phyloP scores from a whole-genome alignment of 1,140 invertebrate species.

The Panagrolaimus sp. region DNA sequence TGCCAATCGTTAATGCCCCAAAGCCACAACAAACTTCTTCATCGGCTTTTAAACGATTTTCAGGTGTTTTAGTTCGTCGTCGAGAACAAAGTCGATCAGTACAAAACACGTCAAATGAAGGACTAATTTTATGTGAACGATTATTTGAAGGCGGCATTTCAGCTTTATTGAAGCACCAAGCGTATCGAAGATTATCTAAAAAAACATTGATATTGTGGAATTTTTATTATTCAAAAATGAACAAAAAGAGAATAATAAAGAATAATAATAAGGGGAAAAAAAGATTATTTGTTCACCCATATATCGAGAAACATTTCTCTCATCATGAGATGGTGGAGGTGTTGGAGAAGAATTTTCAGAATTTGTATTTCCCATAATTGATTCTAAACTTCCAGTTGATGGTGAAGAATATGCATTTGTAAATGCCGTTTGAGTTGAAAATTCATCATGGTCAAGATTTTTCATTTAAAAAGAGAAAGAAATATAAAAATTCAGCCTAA shows the following conservation, averaged over 20 bases:
- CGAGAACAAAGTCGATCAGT: conserved; percentile 3
- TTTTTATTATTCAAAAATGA: not conserved
- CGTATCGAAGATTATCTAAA: conserved; percentile 13
- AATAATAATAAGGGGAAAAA: not conserved
- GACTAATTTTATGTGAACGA: not conserved
- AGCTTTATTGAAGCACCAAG: conserved; percentile 13
- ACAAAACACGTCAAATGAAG: conserved; percentile 13
- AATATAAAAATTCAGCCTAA: too few species aligned
- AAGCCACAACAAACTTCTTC: not conserved
- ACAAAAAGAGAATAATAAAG: not conserved
- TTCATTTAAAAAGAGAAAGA: not conserved
- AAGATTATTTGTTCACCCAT: not conserved
- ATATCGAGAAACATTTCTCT: conserved; percentile 5
- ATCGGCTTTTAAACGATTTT: not conserved
- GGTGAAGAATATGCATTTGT: conserved; percentile 7
- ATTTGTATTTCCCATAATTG: conserved; percentile 1
- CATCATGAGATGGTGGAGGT: not conserved
- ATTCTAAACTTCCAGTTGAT: conserved; percentile 10
- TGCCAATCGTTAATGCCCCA: not conserved
- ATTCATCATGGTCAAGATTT: not conserved
- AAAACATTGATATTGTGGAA: not conserved
- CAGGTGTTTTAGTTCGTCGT: conserved; percentile 5
- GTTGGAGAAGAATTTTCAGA: not conserved
- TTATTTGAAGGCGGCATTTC: not conserved
- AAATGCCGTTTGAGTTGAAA: conserved; percentile 3